Evolutionary conservation across 2,888 invertebrate genomes (phyloP), one percentile per base, ranked within the genome.

Genomic region (Platycheirus albimanus): DNA sequence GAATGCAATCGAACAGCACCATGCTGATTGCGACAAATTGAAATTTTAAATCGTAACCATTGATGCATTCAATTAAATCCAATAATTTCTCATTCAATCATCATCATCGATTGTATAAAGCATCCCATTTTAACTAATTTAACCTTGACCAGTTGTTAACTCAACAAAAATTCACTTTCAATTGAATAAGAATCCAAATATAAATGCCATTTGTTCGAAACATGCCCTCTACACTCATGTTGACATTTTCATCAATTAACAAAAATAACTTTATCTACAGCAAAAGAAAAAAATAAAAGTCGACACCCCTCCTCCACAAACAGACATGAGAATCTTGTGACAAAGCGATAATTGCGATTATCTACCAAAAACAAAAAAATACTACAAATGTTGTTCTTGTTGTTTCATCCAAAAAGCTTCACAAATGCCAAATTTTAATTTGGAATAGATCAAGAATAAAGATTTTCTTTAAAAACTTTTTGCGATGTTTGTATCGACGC

Each of bases 131-230:
- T 33, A 67, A 67, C 17, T 19, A 30, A 30, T 67, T n/a, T 13
- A 43, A 67, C 67, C 67, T 67, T 52, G 67, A 41, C 43, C 20
- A 52, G 6, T 66, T 43, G n/a, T 45, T 43, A 30, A 3, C 38
- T 38, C 28, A 11, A 51, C n/a, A 51, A 51, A 51, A 36, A 49
- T 64, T 49, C 49, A 66, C 38, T 33, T 51, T 66, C 19, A 47
- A 47, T 19, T 20, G 38, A 66, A 51, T 10, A 2, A 13, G 47
- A 41, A 28, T 36, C 24, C 17, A 67, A 38, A 52, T 52, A 24
- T 24, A 24, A 4, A 24, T 24, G 24, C 19, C 6, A 8, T 45
- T 15, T 11, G 28, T 24, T 24, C 24, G 24, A 24, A 3, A 24
- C 30, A 5, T 11, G 7, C 17, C 7, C 13, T 13, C 11, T 11